A percentile compares a stretch with the other conserved stretches of the same genome.
phyloP scores from a whole-genome alignment of 2,888 invertebrate genomes.

The Cataglyphis cursor region DNA sequence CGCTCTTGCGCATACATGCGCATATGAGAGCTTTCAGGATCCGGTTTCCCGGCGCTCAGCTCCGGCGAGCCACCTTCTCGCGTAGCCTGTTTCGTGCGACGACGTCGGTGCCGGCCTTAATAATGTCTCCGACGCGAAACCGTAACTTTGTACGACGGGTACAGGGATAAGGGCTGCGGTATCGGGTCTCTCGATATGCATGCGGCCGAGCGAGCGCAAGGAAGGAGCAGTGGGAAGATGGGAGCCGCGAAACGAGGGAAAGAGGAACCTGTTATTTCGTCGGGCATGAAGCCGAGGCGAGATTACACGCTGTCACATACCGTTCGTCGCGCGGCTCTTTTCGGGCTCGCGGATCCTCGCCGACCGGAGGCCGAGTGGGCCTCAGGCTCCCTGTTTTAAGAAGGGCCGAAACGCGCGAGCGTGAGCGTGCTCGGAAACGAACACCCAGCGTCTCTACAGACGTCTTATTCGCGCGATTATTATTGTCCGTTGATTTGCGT shows the following conservation, averaged over 20 bases:
- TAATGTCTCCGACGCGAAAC: conserved; percentile 69
- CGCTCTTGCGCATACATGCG: conserved; percentile 42
- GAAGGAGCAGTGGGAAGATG: conserved; percentile 1
- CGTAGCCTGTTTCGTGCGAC: conserved; percentile 52
- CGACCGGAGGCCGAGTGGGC: not conserved
- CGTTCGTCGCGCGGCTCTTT: conserved; percentile 73
- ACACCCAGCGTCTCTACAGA: conserved; percentile 71
- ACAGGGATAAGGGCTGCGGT: conserved; percentile 28
- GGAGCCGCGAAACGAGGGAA: conserved; percentile 74
- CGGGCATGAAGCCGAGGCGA: conserved; percentile 75
- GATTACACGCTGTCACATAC: conserved; percentile 86
- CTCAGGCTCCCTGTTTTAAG: conserved; percentile 58
- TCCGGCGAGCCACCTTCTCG: conserved; percentile 40
- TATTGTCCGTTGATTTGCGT: conserved; percentile 73
- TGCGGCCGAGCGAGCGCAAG: not conserved
- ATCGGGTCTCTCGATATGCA: conserved; percentile 23
- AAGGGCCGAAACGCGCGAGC: conserved; percentile 61
- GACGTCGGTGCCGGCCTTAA: conserved; percentile 67
- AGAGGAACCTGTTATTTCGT: conserved; percentile 86
- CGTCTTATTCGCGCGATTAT: conserved; percentile 82
- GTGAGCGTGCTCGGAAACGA: conserved; percentile 15
- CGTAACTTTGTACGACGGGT: conserved; percentile 63
- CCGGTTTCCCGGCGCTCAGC: conserved; percentile 64
- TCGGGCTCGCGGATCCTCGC: conserved; percentile 66
- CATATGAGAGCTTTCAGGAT: conserved; percentile 64